Conservation (phyloP, 2,797 vertebrate genomes). For the Cygnus olor region DNA sequence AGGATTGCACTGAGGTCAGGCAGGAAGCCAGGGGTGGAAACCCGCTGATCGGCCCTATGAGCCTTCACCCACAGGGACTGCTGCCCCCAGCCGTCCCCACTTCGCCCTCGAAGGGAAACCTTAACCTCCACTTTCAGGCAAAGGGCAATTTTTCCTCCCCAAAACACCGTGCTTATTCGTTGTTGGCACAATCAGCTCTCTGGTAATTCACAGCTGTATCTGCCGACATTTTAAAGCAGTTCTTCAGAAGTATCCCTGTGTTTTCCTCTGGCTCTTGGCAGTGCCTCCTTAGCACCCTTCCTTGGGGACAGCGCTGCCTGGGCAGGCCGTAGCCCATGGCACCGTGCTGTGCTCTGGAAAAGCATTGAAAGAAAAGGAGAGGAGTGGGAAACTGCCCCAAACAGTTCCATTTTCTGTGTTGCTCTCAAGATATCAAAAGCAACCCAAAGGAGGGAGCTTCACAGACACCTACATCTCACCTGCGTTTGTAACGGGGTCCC, state of each 20-base stretch:
- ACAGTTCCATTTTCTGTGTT: neutral
- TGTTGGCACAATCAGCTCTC: neutral
- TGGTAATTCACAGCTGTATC: neutral
- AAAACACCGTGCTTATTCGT: neutral
- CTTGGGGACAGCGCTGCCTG: neutral
- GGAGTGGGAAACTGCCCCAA: neutral
- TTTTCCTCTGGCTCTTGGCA: neutral
- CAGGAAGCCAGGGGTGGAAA: neutral
- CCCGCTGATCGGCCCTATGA: neutral
- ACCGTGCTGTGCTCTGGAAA: neutral
- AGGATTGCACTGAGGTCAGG: neutral
- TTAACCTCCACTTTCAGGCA: neutral
- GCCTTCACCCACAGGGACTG: neutral
- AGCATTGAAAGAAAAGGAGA: neutral
- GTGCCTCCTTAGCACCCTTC: neutral
- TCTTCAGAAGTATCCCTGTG: neutral
- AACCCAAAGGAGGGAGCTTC: neutral
- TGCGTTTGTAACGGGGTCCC: too few species aligned
- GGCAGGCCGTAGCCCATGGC: neutral
- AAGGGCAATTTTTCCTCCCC: neutral
- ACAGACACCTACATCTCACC: neutral
- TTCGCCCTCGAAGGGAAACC: too few species aligned
- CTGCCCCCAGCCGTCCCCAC: neutral
- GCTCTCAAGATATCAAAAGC: neutral
- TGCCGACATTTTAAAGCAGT: neutral